phyloP scores from a whole-genome alignment of 1,140 invertebrate species.

The Pogonomyrmex barbatus region DNA sequence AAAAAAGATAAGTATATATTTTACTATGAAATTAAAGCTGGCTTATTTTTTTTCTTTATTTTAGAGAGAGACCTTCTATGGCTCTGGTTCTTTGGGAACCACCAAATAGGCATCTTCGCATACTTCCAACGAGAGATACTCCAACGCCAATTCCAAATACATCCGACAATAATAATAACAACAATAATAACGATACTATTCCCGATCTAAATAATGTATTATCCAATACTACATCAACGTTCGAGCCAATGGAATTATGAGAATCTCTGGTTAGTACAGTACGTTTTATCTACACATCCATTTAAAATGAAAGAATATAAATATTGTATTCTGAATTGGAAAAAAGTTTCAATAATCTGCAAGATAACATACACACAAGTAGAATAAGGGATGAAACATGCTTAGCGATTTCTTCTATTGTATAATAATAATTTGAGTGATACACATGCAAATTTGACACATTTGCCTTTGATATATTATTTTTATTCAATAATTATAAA shows the following conservation, averaged over 20 bases:
- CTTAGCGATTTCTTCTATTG: constrained; percentile 38
- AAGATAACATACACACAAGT: constrained; percentile 31
- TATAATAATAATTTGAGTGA: constrained; percentile 26
- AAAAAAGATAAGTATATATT: constrained; percentile 43
- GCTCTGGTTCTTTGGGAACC: constrained; percentile 92
- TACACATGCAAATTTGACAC: neutral
- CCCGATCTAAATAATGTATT: constrained; percentile 80
- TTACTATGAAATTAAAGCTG: constrained; percentile 67
- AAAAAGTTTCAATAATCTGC: constrained; percentile 23
- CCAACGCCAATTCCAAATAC: constrained; percentile 62
- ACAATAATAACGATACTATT: constrained; percentile 77
- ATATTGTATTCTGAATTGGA: constrained; percentile 5
- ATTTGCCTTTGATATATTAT: neutral
- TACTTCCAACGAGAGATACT: constrained; percentile 74
- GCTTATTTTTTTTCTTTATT: constrained; percentile 77
- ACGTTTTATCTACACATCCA: constrained; percentile 40
- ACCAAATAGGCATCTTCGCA: constrained; percentile 86
- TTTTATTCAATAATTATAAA: neutral
- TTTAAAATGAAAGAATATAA: constrained; percentile 24
- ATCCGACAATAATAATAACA: constrained; percentile 74
- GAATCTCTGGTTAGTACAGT: constrained; percentile 37
- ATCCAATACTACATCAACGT: constrained; percentile 60
- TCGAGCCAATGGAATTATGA: constrained; percentile 84
- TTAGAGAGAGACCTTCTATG: constrained; percentile 90
- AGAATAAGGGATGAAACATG: constrained; percentile 14